Conservation (phyloP, 2,113 vertebrate species). For the Atrichornis clamosus region DNA sequence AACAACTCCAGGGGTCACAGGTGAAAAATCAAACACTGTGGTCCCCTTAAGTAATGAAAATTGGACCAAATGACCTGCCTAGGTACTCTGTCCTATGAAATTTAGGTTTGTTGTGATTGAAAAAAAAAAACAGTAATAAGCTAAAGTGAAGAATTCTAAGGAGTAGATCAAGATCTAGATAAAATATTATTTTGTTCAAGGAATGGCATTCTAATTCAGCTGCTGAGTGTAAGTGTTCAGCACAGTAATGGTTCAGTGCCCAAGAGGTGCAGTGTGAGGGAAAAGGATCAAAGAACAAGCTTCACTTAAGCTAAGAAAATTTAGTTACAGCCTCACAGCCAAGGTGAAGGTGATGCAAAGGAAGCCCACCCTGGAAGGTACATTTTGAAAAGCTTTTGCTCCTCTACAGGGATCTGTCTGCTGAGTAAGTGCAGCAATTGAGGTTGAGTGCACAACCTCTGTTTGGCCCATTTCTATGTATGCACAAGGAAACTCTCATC, state of each 20-base stretch:
- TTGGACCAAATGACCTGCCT: neutral
- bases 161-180: neutral
- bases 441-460: conserved; percentile 7
- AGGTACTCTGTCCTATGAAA: neutral
- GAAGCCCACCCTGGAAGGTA: neutral
- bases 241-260: neutral
- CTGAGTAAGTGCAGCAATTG: neutral
- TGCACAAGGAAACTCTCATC: neutral
- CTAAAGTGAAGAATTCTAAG: neutral
- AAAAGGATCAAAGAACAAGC: neutral
- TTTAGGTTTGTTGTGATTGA: neutral
- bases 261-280: neutral
- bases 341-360: neutral
- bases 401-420: neutral
- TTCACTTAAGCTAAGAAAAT: neutral
- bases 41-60: neutral
- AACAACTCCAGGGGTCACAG: neutral
- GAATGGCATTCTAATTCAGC: neutral
- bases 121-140: neutral
- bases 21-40: neutral
- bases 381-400: neutral
- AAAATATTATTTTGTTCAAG: neutral
- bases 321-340: neutral
- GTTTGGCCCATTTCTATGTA: neutral
- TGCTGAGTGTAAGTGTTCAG: neutral